Conservation (phyloP, 2,888 invertebrate species). For the Oligia strigilis region DNA sequence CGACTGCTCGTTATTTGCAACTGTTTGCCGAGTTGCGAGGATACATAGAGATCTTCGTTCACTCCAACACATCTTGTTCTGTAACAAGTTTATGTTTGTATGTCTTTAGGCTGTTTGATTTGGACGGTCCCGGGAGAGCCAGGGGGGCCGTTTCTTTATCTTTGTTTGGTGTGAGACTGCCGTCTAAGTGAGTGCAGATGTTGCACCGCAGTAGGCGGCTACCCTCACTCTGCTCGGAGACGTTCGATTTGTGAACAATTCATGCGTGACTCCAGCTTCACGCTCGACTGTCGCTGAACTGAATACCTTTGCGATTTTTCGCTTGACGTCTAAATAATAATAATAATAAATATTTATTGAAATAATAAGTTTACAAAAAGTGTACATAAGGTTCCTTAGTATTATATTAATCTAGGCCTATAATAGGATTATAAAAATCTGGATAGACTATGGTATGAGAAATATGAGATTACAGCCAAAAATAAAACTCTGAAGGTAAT, state of each 20-base stretch:
- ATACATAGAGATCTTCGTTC: not conserved
- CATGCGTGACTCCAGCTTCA: conserved; percentile 61
- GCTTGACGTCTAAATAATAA: too few species aligned
- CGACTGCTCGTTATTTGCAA: conserved; percentile 36
- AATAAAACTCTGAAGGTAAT: too few species aligned
- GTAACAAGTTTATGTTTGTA: conserved; percentile 8
- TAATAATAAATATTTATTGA: too few species aligned
- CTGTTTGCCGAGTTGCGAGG: conserved; percentile 24
- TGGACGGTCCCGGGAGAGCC: not conserved
- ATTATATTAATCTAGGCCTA: too few species aligned
- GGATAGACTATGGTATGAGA: too few species aligned
- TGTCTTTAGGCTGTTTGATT: conserved; percentile 3
- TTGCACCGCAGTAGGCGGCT: not conserved
- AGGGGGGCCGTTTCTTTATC: not conserved
- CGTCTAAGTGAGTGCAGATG: not conserved
- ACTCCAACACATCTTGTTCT: conserved; percentile 20
- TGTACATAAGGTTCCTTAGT: too few species aligned
- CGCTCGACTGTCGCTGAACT: conserved; percentile 59
- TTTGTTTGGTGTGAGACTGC: not conserved
- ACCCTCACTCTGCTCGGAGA: conserved; percentile 9
- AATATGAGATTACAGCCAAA: too few species aligned
- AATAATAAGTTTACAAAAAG: too few species aligned
- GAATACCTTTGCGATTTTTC: conserved; percentile 62
- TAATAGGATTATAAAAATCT: too few species aligned
- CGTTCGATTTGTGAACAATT: conserved; percentile 63